A percentile compares a stretch with the other conserved stretches of the same genome.
Conservation (phyloP, 2,888 invertebrate genomes). For the Cryptosula pallasiana region DNA sequence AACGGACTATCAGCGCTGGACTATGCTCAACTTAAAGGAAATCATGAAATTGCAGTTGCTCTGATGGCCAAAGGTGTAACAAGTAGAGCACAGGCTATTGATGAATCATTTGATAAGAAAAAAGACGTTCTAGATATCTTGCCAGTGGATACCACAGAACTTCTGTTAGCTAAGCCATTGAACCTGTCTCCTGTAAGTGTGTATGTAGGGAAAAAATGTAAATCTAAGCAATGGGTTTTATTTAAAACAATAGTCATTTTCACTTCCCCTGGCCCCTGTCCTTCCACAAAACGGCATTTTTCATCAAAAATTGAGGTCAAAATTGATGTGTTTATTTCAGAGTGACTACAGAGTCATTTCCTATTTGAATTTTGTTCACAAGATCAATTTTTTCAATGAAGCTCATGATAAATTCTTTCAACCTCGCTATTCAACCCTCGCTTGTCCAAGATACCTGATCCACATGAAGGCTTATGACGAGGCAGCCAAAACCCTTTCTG, state of each 20-base stretch:
- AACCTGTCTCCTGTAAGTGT: neutral
- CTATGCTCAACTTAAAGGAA: neutral
- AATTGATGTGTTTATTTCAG: neutral
- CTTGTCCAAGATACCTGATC: neutral
- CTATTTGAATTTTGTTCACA: slow-evolving; percentile 10
- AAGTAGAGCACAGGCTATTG: neutral
- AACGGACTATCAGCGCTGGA: neutral
- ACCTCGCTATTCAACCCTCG: neutral
- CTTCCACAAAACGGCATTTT: too few species aligned
- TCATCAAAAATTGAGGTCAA: too few species aligned
- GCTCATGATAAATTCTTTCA: neutral
- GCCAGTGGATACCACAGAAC: neutral
- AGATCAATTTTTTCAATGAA: neutral
- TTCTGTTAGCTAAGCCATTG: neutral
- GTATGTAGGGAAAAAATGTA: too few species aligned
- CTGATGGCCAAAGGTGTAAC: neutral
- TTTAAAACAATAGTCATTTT: too few species aligned
- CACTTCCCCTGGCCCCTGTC: too few species aligned
- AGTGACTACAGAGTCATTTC: neutral
- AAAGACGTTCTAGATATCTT: neutral
- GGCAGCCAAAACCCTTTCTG: neutral
- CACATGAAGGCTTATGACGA: neutral
- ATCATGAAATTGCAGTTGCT: neutral
- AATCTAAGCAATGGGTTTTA: too few species aligned
- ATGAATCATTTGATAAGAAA: neutral